These are phyloP conservation scores for Scaptomyza tumidula DNA, from an alignment of 2,888 invertebrate genomes.

Conservation along the genomic window DNA sequence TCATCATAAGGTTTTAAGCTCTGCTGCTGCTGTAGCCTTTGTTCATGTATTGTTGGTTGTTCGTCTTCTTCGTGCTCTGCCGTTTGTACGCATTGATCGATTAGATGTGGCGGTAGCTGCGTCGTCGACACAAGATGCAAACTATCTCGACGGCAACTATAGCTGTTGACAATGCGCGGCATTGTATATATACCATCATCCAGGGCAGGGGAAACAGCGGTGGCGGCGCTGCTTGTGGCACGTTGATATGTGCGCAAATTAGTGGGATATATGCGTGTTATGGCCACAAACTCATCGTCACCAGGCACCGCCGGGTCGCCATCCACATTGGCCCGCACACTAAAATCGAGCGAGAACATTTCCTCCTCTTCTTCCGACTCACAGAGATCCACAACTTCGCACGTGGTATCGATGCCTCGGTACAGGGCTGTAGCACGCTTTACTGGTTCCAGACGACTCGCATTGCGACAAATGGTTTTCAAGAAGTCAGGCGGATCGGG, in stretches of 20 bases:
- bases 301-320: constrained; percentile 30
- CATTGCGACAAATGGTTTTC: constrained; percentile 55
- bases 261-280: constrained; percentile 64
- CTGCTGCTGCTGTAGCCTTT: not conserved
- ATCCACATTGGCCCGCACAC: constrained; percentile 69
- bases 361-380: constrained; percentile 71
- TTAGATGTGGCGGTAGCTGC: constrained; percentile 56
- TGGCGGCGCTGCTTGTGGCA: constrained; percentile 41
- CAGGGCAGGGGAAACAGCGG: constrained; percentile 3
- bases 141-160: constrained; percentile 70
- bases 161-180: constrained; percentile 72
- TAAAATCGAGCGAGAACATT: constrained; percentile 69
- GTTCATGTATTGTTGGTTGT: constrained; percentile 4
- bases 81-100: constrained; percentile 69
- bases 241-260: constrained; percentile 71
- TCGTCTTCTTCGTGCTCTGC: constrained; percentile 31
- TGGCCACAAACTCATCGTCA: constrained; percentile 58
- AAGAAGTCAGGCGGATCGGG: constrained; percentile 65
- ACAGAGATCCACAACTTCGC: constrained; percentile 64
- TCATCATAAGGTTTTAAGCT: constrained; percentile 23
- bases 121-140: constrained; percentile 69
- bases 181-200: constrained; percentile 42
- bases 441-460: constrained; percentile 63
- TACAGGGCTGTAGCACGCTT: constrained; percentile 63
- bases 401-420: constrained; percentile 61